phyloP scores from a whole-genome alignment of 2,797 vertebrate genomes.

The Halcyon chelicuti region DNA sequence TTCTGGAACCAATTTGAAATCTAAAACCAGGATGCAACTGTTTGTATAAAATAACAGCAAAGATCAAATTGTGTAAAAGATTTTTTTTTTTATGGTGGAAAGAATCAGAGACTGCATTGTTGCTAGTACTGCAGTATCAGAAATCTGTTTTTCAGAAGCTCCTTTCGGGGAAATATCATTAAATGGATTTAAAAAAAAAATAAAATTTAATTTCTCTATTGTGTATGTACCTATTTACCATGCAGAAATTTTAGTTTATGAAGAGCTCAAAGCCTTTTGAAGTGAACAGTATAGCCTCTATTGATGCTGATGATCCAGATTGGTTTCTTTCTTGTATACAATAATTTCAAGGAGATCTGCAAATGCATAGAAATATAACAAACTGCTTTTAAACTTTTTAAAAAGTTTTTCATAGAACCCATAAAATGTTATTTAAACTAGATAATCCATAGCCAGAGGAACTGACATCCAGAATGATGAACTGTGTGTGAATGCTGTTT shows the following conservation, averaged over 20 bases:
- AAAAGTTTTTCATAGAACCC: neutral
- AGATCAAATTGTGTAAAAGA: neutral
- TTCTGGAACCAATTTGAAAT: neutral
- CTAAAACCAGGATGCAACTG: neutral
- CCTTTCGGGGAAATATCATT: neutral
- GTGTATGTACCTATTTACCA: neutral
- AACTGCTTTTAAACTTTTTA: neutral
- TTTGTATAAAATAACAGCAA: neutral
- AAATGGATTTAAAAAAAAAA: neutral
- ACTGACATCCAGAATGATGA: neutral
- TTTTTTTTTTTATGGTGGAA: rapidly evolving
- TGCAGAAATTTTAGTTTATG: neutral
- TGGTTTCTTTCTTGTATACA: rapidly evolving
- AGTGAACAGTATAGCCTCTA: neutral
- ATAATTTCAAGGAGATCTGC: neutral
- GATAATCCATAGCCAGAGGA: neutral
- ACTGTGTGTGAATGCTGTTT: neutral
- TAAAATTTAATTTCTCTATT: neutral
- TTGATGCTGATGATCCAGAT: neutral
- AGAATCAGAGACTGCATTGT: neutral
- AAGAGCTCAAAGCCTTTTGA: neutral
- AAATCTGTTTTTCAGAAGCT: neutral
- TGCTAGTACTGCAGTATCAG: neutral
- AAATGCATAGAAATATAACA: neutral
- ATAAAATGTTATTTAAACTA: neutral